Base-by-base conservation (phyloP, 1,140 invertebrate species). In the Drosophila fuyamai region DNA sequence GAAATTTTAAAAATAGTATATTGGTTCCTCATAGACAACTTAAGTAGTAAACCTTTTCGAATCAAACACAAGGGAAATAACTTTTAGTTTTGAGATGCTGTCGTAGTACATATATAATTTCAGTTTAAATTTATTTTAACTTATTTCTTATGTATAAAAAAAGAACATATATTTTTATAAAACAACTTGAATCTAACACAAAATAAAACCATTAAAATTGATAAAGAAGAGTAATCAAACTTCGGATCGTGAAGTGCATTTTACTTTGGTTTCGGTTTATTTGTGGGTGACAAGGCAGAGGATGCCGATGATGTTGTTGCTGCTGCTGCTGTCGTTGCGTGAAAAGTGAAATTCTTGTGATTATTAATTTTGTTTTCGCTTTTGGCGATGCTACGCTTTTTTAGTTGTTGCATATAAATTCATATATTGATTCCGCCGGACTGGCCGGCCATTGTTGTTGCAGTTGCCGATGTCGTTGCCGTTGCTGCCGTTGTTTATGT, bases 281-380 rank as follows among this genome's bases (percentile, higher is more conserved):
- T 89, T 83, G 84, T 89, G 84, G 84, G 84, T 89, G 84, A 89
- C 84, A 88, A 67, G 84, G 67, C 79, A 79, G 75, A 67, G 58
- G 78, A 44, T 62, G 78, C 48, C 62, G 63, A 57, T 67, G 56
- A 32, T 74, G 68, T 46, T 66, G 77, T 29, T 68, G 51, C 13
- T 75, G 74, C 4, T 62, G 75, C 40, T 68, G 57, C 62, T 79
- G 76, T 77, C 81, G 77, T 68, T 88, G 83, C 74, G 76, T 84
- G 84, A 89, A 89, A 89, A 89, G 84, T 89, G 84, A 89, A 89
- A 89, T 89, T 89, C 84, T 89, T 89, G 80, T 70, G 84, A 89
- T 89, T 89, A 89, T 90, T 89, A 89, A 89, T 89, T 89, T 88
- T 89, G 79, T 89, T 88, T 88, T 89, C 85, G 84, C 80, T 89